phyloP scores from a whole-genome alignment of 2,888 invertebrate genomes.

The Pollenia angustigena region DNA sequence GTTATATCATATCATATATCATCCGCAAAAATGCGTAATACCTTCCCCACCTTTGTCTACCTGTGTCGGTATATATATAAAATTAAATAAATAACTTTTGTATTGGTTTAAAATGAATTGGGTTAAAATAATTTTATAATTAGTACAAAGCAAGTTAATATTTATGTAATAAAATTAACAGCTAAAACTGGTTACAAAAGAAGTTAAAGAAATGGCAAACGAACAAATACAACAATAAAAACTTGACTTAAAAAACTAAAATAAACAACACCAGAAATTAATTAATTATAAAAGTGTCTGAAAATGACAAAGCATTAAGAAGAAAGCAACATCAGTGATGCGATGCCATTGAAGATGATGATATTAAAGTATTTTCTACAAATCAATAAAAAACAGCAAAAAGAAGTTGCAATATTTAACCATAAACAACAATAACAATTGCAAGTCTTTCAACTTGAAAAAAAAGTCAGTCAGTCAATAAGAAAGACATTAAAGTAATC shows the following conservation, averaged over 20 bases:
- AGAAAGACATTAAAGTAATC: neutral
- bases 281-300: constrained; percentile 9
- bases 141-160: neutral
- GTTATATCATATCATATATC: too few relatives aligned
- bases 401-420: neutral
- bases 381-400: neutral
- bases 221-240: neutral
- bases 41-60: too few relatives aligned
- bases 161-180: neutral
- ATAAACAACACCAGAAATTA: neutral
- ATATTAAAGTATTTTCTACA: neutral
- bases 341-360: neutral
- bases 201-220: neutral
- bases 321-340: neutral
- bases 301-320: neutral
- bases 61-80: too few relatives aligned
- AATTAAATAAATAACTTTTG: too few relatives aligned
- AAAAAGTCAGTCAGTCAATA: constrained; percentile 56
- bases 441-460: neutral
- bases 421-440: neutral
- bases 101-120: too few relatives aligned
- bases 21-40: too few relatives aligned
- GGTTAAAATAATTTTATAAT: neutral
- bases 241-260: neutral
- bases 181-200: neutral